These are phyloP conservation scores for Aporophyla nigra DNA, from an alignment of 2,888 invertebrate genomes.

Conservation along the genomic window DNA sequence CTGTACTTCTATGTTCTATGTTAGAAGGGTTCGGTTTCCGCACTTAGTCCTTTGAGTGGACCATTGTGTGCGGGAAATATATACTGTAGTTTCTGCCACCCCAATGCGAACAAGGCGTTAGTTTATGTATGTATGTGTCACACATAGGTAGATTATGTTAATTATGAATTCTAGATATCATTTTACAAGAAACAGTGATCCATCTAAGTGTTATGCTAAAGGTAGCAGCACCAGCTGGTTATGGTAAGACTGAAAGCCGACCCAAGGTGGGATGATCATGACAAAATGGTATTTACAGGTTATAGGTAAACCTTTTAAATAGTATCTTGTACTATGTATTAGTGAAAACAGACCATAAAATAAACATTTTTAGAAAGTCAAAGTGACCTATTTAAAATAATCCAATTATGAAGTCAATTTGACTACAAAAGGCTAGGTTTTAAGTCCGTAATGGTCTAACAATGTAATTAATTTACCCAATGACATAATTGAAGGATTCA, in stretches of 20 bases:
- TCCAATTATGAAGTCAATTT: slow-evolving; percentile 35
- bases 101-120: too few species aligned
- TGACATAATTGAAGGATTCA: slow-evolving; percentile 44
- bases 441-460: background rate
- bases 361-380: slow-evolving; percentile 39
- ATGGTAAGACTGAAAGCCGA: background rate
- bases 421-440: slow-evolving; percentile 6
- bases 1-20: too few species aligned
- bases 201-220: background rate
- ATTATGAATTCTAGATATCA: background rate
- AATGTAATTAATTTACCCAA: slow-evolving; percentile 23
- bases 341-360: background rate
- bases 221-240: too few species aligned
- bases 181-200: background rate
- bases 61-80: too few species aligned
- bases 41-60: too few species aligned
- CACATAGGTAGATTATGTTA: background rate
- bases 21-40: too few species aligned
- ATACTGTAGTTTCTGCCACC: too few species aligned
- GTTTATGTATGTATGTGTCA: background rate
- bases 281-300: background rate
- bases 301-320: background rate
- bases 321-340: background rate
- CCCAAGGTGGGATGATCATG: background rate
- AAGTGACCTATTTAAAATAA: slow-evolving; percentile 44